Conservation (phyloP, 2,888 invertebrate species). For the Apamea crenata region DNA sequence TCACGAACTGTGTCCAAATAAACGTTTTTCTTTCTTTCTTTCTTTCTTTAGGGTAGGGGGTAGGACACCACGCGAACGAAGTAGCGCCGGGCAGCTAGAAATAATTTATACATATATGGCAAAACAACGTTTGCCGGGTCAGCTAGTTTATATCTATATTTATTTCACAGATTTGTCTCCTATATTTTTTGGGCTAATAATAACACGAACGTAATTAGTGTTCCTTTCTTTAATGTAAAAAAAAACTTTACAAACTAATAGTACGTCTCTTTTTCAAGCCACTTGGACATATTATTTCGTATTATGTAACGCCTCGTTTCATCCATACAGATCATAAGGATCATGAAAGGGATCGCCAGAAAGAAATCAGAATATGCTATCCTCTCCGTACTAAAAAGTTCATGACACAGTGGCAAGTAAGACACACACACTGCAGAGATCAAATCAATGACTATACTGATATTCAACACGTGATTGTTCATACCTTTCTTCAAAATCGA, state of each 20-base stretch:
- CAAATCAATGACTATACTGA: conserved; percentile 91
- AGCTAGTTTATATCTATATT: not conserved
- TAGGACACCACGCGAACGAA: too few relatives aligned
- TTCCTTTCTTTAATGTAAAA: not conserved
- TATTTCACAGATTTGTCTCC: not conserved
- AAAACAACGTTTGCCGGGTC: too few relatives aligned
- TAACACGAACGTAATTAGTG: not conserved
- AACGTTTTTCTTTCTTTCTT: too few relatives aligned
- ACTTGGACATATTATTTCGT: conserved; percentile 92
- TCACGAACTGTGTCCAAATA: too few relatives aligned
- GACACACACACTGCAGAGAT: conserved; percentile 92
- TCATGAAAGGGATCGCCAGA: conserved; percentile 93
- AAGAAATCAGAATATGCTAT: conserved; percentile 93
- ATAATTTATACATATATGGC: too few relatives aligned
- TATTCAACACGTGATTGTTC: conserved; percentile 92
- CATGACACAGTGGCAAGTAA: conserved; percentile 93
- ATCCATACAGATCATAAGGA: conserved; percentile 94
- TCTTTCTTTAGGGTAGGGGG: too few relatives aligned
- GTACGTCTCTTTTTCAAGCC: conserved; percentile 94
- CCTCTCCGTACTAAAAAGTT: conserved; percentile 93
- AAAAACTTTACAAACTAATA: conserved; percentile 85
- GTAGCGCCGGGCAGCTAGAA: too few relatives aligned
- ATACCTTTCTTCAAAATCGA: conserved; percentile 94
- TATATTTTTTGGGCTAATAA: not conserved
- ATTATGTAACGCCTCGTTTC: conserved; percentile 93